A percentile compares a stretch with the other conserved stretches of the same genome.
Evolutionary conservation across 2,888 invertebrate species (phyloP).

Genomic region (Dinocampus coccinellae): DNA sequence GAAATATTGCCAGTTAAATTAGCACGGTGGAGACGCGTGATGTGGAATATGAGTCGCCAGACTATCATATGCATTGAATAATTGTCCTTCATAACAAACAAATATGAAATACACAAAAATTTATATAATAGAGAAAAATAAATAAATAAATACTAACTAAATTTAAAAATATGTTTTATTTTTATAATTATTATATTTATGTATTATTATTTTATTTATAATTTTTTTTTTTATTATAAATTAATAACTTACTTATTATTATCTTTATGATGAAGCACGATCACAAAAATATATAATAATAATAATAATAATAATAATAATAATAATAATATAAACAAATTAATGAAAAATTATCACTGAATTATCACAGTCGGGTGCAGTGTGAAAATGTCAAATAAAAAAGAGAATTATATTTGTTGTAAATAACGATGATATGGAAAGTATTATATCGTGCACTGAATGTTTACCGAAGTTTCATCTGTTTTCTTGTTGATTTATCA

Average conservation of each 20-base stretch:
- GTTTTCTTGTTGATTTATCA: too few relatives aligned
- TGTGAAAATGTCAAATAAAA: not conserved
- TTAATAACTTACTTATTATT: conserved; percentile 62
- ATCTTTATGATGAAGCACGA: conserved; percentile 48
- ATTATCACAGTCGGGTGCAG: conserved; percentile 39
- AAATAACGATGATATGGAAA: too few relatives aligned
- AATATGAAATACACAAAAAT: conserved; percentile 8
- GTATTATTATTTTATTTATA: too few relatives aligned
- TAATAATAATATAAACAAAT: conserved; percentile 6
- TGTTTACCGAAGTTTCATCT: too few relatives aligned
- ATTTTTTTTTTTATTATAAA: too few relatives aligned
- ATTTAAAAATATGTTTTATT: too few relatives aligned
- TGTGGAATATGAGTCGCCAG: conserved; percentile 14
- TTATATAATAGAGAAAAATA: not conserved
- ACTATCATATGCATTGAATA: conserved; percentile 21
- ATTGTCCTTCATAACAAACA: conserved; percentile 11
- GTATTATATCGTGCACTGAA: too few relatives aligned
- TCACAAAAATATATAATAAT: too few relatives aligned
- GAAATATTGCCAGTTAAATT: not conserved
- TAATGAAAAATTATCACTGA: conserved; percentile 30
- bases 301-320: too few relatives aligned
- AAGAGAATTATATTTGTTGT: conserved; percentile 14
- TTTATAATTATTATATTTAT: too few relatives aligned
- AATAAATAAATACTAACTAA: not conserved
- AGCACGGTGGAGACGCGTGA: conserved; percentile 32